These are phyloP conservation scores for Cheilinus undulatus DNA, from an alignment of 2,113 vertebrate species.

Conservation along the genomic window DNA sequence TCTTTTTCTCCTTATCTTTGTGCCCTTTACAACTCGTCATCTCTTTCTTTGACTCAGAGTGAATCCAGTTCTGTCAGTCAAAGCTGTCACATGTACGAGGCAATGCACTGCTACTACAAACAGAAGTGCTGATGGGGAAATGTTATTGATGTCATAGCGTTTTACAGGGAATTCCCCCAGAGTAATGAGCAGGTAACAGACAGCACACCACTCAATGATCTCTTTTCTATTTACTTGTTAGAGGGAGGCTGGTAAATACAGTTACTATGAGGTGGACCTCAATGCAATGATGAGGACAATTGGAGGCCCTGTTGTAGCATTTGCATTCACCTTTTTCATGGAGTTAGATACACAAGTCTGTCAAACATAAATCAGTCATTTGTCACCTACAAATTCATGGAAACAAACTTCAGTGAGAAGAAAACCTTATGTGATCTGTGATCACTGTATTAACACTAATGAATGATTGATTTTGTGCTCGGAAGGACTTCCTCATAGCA, in stretches of 20 bases:
- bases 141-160: constrained; percentile 56
- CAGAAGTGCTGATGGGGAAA: constrained; percentile 60
- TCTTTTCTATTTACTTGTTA: background rate
- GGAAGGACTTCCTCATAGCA: constrained; percentile 48
- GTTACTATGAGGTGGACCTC: background rate
- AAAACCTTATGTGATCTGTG: background rate
- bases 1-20: background rate
- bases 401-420: constrained; percentile 7
- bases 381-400: background rate
- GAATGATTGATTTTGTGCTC: constrained; percentile 28
- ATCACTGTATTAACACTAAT: background rate
- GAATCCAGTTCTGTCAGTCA: constrained; percentile 40
- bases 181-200: constrained; percentile 38
- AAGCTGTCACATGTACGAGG: background rate
- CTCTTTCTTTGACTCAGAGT: constrained; percentile 31
- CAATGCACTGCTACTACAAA: constrained; percentile 24
- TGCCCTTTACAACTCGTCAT: constrained; percentile 41
- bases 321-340: constrained; percentile 65
- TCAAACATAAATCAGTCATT: background rate
- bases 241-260: constrained; percentile 20
- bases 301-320: constrained; percentile 40
- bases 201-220: background rate
- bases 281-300: constrained; percentile 69
- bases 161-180: constrained; percentile 66
- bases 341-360: background rate